Percentiles rank a stretch among this genome's conserved stretches.
Evolutionary conservation across 2,113 vertebrate species (phyloP).

Genomic region (Peromyscus polionotus): DNA sequence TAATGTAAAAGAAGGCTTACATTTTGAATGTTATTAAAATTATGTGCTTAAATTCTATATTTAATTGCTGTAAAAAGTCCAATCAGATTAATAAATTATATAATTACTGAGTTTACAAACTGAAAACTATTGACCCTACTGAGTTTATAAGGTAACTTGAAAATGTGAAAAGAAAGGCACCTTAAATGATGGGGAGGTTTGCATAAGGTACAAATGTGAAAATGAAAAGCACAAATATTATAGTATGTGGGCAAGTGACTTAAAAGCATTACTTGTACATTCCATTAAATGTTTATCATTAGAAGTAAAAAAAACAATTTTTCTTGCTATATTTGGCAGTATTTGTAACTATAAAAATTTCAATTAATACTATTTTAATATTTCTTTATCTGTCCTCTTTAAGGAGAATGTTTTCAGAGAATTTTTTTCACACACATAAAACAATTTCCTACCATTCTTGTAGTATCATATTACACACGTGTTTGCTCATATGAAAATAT

Average conservation of each 20-base stretch:
- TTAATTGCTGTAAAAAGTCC: conserved; percentile 74
- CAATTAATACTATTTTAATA: conserved; percentile 78
- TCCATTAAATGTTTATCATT: conserved; percentile 76
- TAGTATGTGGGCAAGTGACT: conserved; percentile 79
- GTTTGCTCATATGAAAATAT: conserved; percentile 81
- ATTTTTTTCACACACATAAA: conserved; percentile 77
- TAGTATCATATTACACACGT: conserved; percentile 75
- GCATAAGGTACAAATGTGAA: conserved; percentile 81
- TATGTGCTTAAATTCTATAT: conserved; percentile 81
- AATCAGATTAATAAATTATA: conserved; percentile 83
- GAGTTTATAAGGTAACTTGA: conserved; percentile 82
- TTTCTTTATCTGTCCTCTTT: conserved; percentile 79
- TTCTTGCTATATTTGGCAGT: conserved; percentile 82
- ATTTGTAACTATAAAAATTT: conserved; percentile 78
- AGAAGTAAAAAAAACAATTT: conserved; percentile 78
- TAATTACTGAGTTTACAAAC: conserved; percentile 81
- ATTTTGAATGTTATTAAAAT: conserved; percentile 85
- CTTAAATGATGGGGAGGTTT: conserved; percentile 82
- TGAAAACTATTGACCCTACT: conserved; percentile 80
- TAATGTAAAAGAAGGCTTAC: conserved; percentile 75
- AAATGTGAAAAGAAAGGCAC: conserved; percentile 82
- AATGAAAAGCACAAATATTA: conserved; percentile 85
- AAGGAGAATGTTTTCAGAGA: conserved; percentile 77
- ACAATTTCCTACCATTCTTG: conserved; percentile 76
- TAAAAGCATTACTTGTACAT: conserved; percentile 80